These are phyloP conservation scores for Sciaenops ocellatus DNA, from an alignment of 2,797 vertebrate genomes.

Conservation along the genomic window DNA sequence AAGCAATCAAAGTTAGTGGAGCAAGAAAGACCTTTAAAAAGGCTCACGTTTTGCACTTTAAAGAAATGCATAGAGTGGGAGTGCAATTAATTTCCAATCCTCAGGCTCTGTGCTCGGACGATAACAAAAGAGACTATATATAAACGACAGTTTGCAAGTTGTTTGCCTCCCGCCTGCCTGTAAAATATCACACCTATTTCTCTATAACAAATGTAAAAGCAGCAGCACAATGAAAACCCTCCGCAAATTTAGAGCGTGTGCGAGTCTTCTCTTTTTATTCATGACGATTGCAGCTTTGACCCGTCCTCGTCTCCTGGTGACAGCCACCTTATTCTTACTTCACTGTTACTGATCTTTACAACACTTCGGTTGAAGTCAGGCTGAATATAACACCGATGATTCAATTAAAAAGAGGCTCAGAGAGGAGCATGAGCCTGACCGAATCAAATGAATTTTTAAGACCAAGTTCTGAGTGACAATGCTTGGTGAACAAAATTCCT, in stretches of 20 bases:
- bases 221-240: constrained; percentile 12
- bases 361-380: background rate
- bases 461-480: constrained; percentile 7
- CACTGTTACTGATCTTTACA: constrained; percentile 17
- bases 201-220: constrained; percentile 31
- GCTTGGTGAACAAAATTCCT: constrained; percentile 31
- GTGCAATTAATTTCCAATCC: constrained; percentile 70
- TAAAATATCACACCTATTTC: constrained; percentile 41
- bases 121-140: constrained; percentile 70
- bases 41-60: constrained; percentile 55
- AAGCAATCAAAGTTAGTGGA: constrained; percentile 81
- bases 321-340: constrained; percentile 27
- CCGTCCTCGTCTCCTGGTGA: constrained; percentile 15
- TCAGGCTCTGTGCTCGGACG: constrained; percentile 41
- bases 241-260: constrained; percentile 20
- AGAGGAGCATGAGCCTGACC: constrained; percentile 3
- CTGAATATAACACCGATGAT: constrained; percentile 33
- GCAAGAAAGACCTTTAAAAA: constrained; percentile 68
- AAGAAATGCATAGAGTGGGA: constrained; percentile 53
- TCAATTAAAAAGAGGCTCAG: constrained; percentile 40
- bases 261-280: constrained; percentile 23
- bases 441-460: constrained; percentile 45
- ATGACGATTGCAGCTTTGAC: constrained; percentile 42
- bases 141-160: constrained; percentile 54
- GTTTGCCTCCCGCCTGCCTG: constrained; percentile 29